phyloP scores from a whole-genome alignment of 2,888 invertebrate genomes.

The Rotaria sp. region DNA sequence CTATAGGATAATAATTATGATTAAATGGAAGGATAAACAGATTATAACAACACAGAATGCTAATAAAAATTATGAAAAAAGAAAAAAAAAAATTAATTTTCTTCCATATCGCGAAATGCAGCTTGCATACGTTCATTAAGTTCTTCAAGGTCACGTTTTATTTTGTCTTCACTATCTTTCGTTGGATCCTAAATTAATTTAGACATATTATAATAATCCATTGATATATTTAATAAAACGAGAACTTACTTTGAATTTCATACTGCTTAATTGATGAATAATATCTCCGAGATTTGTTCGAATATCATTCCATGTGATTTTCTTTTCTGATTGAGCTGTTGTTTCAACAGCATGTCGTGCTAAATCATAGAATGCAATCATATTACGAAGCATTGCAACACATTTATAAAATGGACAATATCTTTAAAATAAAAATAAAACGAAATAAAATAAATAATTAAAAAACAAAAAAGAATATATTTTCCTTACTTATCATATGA shows the following conservation, averaged over 20 bases:
- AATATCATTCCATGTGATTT: conserved; percentile 95
- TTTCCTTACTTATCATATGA: conserved; percentile 56
- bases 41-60: conserved; percentile 51
- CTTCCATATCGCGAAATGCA: conserved; percentile 95
- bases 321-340: conserved; percentile 96
- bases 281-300: conserved; percentile 88
- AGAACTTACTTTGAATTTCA: conserved; percentile 60
- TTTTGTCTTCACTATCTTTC: conserved; percentile 92
- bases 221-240: not conserved
- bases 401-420: conserved; percentile 99
- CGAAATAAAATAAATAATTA: too few relatives aligned
- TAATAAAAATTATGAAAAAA: conserved; percentile 90
- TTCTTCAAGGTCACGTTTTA: conserved; percentile 91
- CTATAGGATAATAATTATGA: not conserved
- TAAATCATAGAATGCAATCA: conserved; percentile 96
- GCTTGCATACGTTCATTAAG: conserved; percentile 90
- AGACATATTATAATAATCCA: not conserved
- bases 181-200: conserved; percentile 73
- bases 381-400: conserved; percentile 94
- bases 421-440: conserved; percentile 53
- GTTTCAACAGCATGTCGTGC: conserved; percentile 93
- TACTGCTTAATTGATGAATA: conserved; percentile 75
- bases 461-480: too few relatives aligned
- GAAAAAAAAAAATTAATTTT: conserved; percentile 60
- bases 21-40: conserved; percentile 26